Percentiles rank a stretch among this genome's conserved stretches.
Conservation (phyloP, 1,140 invertebrate genomes). For the Arion vulgaris region DNA sequence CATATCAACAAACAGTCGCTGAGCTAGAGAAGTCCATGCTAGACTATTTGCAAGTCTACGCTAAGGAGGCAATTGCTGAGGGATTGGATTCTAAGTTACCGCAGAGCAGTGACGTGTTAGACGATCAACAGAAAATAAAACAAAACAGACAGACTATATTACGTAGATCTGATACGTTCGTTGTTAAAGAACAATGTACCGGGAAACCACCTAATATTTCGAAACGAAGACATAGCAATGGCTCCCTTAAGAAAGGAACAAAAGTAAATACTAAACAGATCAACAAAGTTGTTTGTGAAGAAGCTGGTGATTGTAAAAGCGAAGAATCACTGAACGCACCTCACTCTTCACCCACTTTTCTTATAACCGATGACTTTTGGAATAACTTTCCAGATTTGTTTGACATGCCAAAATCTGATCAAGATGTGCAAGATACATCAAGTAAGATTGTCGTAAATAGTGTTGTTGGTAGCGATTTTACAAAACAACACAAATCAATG, state of each 20-base stretch:
- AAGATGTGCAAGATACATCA: background rate
- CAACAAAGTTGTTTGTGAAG: background rate
- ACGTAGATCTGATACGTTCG: conserved; percentile 5
- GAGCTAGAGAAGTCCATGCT: conserved; percentile 2
- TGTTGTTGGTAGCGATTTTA: background rate
- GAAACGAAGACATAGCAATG: background rate
- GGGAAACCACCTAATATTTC: background rate
- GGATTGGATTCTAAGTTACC: background rate
- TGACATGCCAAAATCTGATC: background rate
- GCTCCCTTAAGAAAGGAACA: background rate
- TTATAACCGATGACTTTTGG: background rate
- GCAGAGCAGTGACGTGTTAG: background rate
- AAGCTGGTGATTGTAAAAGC: background rate
- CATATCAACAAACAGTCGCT: conserved; percentile 8
- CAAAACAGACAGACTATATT: background rate
- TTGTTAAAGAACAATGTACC: background rate
- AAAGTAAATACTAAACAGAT: background rate
- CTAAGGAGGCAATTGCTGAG: background rate
- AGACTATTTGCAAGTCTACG: background rate
- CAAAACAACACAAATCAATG: background rate
- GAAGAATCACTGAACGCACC: background rate
- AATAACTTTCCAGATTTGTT: background rate
- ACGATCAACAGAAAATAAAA: background rate
- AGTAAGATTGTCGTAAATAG: background rate
- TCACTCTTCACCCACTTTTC: background rate